Conservation (phyloP, 2,888 invertebrate genomes). For the Ommatoiulus sabulosus region DNA sequence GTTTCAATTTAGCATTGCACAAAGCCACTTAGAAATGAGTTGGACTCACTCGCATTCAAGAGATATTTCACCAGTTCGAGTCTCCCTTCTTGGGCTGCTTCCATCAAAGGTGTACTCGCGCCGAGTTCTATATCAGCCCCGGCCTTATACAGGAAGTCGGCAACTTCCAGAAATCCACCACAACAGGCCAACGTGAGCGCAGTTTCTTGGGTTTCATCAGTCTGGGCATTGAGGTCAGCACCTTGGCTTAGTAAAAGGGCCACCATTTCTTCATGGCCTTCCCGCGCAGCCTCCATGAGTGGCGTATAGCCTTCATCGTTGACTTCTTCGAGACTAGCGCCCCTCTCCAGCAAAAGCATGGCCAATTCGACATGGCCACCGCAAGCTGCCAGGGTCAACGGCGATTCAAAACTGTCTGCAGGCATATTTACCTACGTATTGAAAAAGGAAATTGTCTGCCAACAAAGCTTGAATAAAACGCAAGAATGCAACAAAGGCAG, state of each 20-base stretch:
- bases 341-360: constrained; percentile 92
- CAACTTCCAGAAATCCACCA: constrained; percentile 94
- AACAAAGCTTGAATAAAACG: not conserved
- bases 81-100: constrained; percentile 98
- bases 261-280: constrained; percentile 99
- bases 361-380: constrained; percentile 99
- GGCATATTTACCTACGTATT: constrained; percentile 89
- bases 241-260: constrained; percentile 91
- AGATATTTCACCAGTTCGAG: constrained; percentile 91
- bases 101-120: constrained; percentile 97
- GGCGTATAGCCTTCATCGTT: constrained; percentile 99
- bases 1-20: not conserved
- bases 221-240: constrained; percentile 97
- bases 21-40: not conserved
- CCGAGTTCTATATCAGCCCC: constrained; percentile 96
- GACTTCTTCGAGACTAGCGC: constrained; percentile 98
- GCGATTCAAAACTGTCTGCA: constrained; percentile 99
- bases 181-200: constrained; percentile 94
- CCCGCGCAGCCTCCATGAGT: constrained; percentile 98
- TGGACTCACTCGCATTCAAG: constrained; percentile 74
- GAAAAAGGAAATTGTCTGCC: constrained; percentile 23
- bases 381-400: constrained; percentile 96
- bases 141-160: constrained; percentile 93
- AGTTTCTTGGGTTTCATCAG: constrained; percentile 98
- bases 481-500: not conserved